phyloP scores from a whole-genome alignment of 2,888 invertebrate genomes.

The Platycheirus rosarum region DNA sequence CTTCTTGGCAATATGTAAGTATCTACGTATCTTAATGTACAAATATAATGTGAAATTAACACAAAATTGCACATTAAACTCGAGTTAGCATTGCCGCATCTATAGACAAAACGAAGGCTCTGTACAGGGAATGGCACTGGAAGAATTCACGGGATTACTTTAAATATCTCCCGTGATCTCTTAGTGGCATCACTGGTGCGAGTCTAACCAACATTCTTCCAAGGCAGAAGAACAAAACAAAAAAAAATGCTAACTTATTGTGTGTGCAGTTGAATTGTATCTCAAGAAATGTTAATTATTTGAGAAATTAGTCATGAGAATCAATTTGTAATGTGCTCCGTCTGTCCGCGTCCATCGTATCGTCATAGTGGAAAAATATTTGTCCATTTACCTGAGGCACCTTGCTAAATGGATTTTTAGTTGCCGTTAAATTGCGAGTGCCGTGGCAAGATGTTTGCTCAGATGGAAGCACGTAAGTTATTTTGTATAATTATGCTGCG shows the following conservation, averaged over 20 bases:
- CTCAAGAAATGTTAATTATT: slow-evolving; percentile 68
- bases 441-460: slow-evolving; percentile 57
- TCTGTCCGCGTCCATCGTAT: background rate
- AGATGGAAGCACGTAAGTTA: slow-evolving; percentile 37
- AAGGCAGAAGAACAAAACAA: slow-evolving; percentile 1
- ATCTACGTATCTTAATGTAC: background rate
- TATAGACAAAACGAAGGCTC: slow-evolving; percentile 70
- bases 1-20: slow-evolving; percentile 35
- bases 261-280: slow-evolving; percentile 29
- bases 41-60: slow-evolving; percentile 43
- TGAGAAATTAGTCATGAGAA: slow-evolving; percentile 67
- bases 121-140: slow-evolving; percentile 86
- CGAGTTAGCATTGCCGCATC: slow-evolving; percentile 28
- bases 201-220: slow-evolving; percentile 73
- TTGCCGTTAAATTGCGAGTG: slow-evolving; percentile 65
- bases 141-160: slow-evolving; percentile 86
- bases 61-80: slow-evolving; percentile 53
- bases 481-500: slow-evolving; percentile 45
- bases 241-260: slow-evolving; percentile 45
- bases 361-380: background rate
- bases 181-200: slow-evolving; percentile 84
- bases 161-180: slow-evolving; percentile 83
- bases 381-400: slow-evolving; percentile 57
- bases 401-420: slow-evolving; percentile 69
- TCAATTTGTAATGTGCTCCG: slow-evolving; percentile 64